Conservation (phyloP, 2,113 vertebrate species). For the Passerina amoena region DNA sequence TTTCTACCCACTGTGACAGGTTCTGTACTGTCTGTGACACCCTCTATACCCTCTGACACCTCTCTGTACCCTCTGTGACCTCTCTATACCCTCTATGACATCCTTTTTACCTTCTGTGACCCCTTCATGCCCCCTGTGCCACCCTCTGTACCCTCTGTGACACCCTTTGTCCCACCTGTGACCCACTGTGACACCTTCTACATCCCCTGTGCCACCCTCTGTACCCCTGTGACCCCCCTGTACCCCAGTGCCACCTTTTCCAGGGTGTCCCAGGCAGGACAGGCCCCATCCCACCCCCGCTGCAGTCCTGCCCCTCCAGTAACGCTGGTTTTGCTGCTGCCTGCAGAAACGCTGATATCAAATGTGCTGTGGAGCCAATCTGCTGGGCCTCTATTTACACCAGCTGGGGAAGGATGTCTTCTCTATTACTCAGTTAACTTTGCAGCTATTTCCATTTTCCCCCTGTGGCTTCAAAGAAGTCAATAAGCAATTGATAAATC, state of each 20-base stretch:
- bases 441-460: constrained; percentile 15
- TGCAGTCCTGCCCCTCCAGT: neutral
- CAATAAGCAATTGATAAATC: constrained; percentile 80
- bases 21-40: too few species aligned
- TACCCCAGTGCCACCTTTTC: neutral
- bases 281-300: neutral
- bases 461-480: constrained; percentile 49
- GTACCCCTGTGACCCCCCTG: too few species aligned
- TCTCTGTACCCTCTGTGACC: too few species aligned
- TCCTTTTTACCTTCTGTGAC: too few species aligned
- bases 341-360: neutral
- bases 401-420: neutral
- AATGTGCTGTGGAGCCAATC: rapidly evolving
- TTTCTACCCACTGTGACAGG: too few species aligned
- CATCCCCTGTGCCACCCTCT: too few species aligned
- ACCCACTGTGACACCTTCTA: too few species aligned
- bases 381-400: neutral
- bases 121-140: too few species aligned
- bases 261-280: neutral
- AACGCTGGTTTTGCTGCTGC: neutral
- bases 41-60: too few species aligned
- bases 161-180: too few species aligned
- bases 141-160: too few species aligned
- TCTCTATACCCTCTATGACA: too few species aligned
- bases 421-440: constrained; percentile 42